These are phyloP conservation scores for Uloborus plumipes DNA, from an alignment of 2,888 invertebrate genomes.

Conservation along the genomic window DNA sequence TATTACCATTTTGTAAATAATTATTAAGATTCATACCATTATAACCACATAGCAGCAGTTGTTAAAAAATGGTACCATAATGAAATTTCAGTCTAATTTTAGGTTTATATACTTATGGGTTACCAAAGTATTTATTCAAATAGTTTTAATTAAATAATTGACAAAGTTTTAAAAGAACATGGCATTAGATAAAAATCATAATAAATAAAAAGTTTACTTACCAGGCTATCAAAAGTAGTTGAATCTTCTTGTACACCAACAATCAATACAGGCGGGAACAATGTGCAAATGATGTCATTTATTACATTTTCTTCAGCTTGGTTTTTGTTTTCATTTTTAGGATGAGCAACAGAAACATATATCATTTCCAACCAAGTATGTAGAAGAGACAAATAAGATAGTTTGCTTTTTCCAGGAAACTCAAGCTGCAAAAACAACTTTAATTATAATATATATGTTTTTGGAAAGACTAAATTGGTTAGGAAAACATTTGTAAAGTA, in stretches of 20 bases:
- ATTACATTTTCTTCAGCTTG: constrained; percentile 37
- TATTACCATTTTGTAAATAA: no score
- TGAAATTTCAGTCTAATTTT: no score
- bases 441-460: no score
- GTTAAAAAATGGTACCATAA: no score
- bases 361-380: constrained; percentile 65
- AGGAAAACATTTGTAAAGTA: no score
- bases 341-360: constrained; percentile 61
- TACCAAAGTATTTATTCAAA: no score
- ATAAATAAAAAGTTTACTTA: constrained; percentile 53
- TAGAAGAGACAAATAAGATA: constrained; percentile 57
- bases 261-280: constrained; percentile 71
- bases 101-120: no score
- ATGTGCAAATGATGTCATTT: constrained; percentile 43
- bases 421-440: constrained; percentile 57
- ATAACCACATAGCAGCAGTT: no score
- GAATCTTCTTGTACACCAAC: constrained; percentile 72
- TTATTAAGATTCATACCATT: no score
- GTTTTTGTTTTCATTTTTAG: constrained; percentile 44
- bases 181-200: neutral
- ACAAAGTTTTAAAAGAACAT: neutral
- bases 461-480: no score
- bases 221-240: constrained; percentile 68
- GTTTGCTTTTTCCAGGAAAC: constrained; percentile 34
- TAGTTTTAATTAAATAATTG: no score